Evolutionary conservation across 2,888 invertebrate species (phyloP).

Genomic region (Beris morrisii): DNA sequence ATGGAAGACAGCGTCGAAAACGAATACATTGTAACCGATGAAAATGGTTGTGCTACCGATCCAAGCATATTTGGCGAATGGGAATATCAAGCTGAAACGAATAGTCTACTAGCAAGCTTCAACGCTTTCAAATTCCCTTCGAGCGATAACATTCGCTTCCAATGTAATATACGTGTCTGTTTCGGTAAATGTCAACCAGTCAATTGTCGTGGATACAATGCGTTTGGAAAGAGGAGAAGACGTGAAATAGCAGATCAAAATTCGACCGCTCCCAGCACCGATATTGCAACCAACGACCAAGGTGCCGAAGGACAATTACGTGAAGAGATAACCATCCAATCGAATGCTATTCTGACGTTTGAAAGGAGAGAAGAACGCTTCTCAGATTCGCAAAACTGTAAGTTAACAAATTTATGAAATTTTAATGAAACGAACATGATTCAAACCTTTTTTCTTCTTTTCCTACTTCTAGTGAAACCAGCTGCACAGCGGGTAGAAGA

Average conservation of each 20-base stretch:
- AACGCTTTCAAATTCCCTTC: conserved; percentile 95
- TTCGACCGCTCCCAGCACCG: conserved; percentile 55
- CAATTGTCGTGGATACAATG: conserved; percentile 88
- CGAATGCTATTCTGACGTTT: conserved; percentile 87
- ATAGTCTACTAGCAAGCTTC: conserved; percentile 83
- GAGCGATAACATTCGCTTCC: conserved; percentile 92
- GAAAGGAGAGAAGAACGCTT: conserved; percentile 81
- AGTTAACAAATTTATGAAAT: conserved; percentile 41
- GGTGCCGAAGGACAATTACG: conserved; percentile 76
- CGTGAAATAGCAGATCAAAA: conserved; percentile 56
- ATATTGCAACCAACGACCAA: conserved; percentile 63
- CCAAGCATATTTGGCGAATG: conserved; percentile 91
- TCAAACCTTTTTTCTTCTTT: neutral
- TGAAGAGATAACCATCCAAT: conserved; percentile 91
- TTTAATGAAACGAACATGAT: neutral
- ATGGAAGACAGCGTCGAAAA: conserved; percentile 86
- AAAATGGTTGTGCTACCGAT: conserved; percentile 91
- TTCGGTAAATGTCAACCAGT: conserved; percentile 95
- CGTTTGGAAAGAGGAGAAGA: conserved; percentile 81
- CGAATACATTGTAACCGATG: conserved; percentile 90
- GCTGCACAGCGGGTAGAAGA: conserved; percentile 67
- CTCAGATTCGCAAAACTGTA: conserved; percentile 78
- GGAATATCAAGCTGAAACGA: conserved; percentile 85
- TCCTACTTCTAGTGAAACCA: conserved; percentile 52
- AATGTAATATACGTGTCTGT: conserved; percentile 92